A percentile compares a stretch with the other conserved stretches of the same genome.
Evolutionary conservation across 2,888 invertebrate species (phyloP).

Genomic region (Congeria kusceri): DNA sequence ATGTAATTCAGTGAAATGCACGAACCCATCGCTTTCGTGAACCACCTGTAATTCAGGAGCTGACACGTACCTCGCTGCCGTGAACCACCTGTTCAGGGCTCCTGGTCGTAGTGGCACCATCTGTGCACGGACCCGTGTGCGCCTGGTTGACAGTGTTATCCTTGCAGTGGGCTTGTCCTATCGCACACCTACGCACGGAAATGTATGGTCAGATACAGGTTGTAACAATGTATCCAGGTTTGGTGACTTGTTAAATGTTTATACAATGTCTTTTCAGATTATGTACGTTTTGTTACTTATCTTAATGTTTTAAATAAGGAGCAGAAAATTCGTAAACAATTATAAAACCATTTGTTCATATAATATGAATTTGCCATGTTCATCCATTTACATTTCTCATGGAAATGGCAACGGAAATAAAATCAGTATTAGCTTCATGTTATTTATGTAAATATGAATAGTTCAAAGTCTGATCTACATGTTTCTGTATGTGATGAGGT

Average conservation of each 20-base stretch:
- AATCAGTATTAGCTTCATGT: too few relatives aligned
- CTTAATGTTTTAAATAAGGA: too few relatives aligned
- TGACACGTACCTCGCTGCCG: conserved; percentile 21
- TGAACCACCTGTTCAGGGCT: conserved; percentile 20
- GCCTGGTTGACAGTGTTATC: conserved; percentile 14
- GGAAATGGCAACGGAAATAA: too few relatives aligned
- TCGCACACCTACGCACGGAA: conserved; percentile 43
- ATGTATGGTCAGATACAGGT: neutral
- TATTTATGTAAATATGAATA: too few relatives aligned
- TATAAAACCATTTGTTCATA: too few relatives aligned
- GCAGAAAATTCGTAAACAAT: too few relatives aligned
- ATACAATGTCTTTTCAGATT: neutral
- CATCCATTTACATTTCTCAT: too few relatives aligned
- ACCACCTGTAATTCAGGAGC: neutral
- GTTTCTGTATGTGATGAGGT: conserved; percentile 31
- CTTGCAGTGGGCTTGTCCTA: conserved; percentile 34
- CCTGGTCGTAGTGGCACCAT: conserved; percentile 5
- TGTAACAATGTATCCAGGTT: neutral
- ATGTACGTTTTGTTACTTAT: conserved; percentile 2
- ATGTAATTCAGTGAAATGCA: too few relatives aligned
- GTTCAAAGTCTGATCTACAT: conserved; percentile 15
- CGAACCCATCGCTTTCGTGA: too few relatives aligned
- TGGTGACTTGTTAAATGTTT: neutral
- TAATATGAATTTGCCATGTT: too few relatives aligned
- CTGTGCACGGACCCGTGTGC: conserved; percentile 20